Base-by-base conservation (phyloP, 64 coral and sea anemone species). In the Cladopsammia gracilis region DNA sequence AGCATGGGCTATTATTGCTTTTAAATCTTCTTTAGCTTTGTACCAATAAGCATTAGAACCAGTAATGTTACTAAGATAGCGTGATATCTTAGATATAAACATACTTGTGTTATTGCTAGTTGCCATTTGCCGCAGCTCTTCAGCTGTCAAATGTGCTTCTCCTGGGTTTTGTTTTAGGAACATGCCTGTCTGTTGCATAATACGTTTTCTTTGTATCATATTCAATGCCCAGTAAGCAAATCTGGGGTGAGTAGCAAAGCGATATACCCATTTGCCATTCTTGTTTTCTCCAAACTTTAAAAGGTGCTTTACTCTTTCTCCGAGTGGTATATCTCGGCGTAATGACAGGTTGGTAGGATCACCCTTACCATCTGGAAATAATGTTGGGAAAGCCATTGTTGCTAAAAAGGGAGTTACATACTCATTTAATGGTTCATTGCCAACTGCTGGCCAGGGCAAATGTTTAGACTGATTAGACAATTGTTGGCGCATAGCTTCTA, bases 231-330 rank as follows among this genome's bases (percentile, higher is more conserved):
- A 82, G 53, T 82, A 82, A 42, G n/a, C 54, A 43, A 82, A 82
- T 59, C 78, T 82, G 59, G 78, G 78, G 59, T 82, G 78, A 82
- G 25, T 82, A 60, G 78, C 78, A 82, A 78, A 78, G 10, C 76
- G 44, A 54, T 78, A 78, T 52, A 11, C 54, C 76, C 76, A 78
- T 54, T 48, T 56, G 52, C 15, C n/a, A 24, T 56, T 26, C 59
- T 60, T 58, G 25, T 82, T 82, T 82, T 62, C 78, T 82, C 51
- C 78, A 82, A 82, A 82, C 52, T 82, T 82, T 75, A 85, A 74
- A 58, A 92, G 80, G 52, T 92, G 90, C 52, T 92, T 78, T 58
- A 75, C 76, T 92, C 50, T 92, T 74, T 92, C 75, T 83, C 58
- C 70, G 83, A 76, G 83, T 44, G 82, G 90, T 84, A 82, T 66